Conservation (phyloP, 2,113 vertebrate genomes). For the Uropsilus gracilis region DNA sequence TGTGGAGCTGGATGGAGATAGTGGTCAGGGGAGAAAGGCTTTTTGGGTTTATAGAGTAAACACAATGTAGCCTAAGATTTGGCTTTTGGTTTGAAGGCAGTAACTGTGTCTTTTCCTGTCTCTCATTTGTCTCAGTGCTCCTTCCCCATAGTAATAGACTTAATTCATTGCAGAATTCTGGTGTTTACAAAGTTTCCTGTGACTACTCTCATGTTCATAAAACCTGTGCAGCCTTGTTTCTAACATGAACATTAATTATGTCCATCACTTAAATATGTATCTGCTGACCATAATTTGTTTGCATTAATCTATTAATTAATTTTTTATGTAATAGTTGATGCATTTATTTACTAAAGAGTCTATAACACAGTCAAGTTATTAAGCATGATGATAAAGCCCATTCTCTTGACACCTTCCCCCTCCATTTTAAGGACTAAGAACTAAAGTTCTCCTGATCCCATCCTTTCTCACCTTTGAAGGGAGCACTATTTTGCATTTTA, state of each 20-base stretch:
- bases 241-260: neutral
- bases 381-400: neutral
- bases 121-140: neutral
- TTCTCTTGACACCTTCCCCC: neutral
- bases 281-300: neutral
- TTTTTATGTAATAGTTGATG: neutral
- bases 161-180: conserved; percentile 20
- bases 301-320: neutral
- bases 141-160: neutral
- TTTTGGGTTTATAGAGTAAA: neutral
- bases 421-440: neutral
- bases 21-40: neutral
- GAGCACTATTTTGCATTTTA: neutral
- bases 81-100: neutral
- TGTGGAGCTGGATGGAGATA: neutral
- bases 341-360: conserved; percentile 33
- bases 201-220: neutral
- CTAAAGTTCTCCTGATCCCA: neutral
- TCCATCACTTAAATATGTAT: neutral
- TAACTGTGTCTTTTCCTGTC: neutral
- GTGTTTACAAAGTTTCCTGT: conserved; percentile 13
- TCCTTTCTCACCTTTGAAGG: neutral
- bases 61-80: neutral
- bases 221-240: neutral
- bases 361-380: neutral